These are phyloP conservation scores for Tinamus major DNA, from an alignment of 2,797 vertebrate genomes.

Conservation along the genomic window DNA sequence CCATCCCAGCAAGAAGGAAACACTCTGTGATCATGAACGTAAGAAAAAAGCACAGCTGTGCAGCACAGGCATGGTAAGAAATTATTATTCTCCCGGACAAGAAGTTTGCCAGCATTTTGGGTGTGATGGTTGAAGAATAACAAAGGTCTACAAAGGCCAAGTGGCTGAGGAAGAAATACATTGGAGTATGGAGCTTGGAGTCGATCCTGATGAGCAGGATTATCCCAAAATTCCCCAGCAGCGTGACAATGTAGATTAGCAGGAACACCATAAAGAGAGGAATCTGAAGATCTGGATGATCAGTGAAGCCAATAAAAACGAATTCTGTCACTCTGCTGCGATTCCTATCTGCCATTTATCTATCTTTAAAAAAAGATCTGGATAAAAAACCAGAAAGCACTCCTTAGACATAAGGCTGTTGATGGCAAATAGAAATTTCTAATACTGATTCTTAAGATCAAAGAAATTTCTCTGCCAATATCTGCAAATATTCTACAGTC, in stretches of 20 bases:
- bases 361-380: background rate
- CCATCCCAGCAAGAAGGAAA: constrained; percentile 34
- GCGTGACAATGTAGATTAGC: background rate
- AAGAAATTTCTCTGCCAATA: background rate
- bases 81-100: constrained; percentile 17
- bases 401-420: background rate
- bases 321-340: background rate
- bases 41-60: constrained; percentile 36
- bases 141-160: constrained; percentile 53
- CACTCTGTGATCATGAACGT: constrained; percentile 27
- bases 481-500: background rate
- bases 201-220: background rate
- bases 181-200: constrained; percentile 39
- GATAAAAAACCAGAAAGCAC: background rate
- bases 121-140: constrained; percentile 28
- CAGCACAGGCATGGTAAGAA: constrained; percentile 19
- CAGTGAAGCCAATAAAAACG: constrained; percentile 24
- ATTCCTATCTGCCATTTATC: constrained; percentile 23
- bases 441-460: background rate
- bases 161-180: constrained; percentile 56
- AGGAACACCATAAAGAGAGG: constrained; percentile 39
- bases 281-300: background rate
- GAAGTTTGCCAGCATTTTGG: constrained; percentile 49
- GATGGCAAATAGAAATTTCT: background rate
- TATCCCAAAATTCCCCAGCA: constrained; percentile 38